Evolutionary conservation across 2,113 vertebrate genomes (phyloP).

Genomic region (Scolopax mira): DNA sequence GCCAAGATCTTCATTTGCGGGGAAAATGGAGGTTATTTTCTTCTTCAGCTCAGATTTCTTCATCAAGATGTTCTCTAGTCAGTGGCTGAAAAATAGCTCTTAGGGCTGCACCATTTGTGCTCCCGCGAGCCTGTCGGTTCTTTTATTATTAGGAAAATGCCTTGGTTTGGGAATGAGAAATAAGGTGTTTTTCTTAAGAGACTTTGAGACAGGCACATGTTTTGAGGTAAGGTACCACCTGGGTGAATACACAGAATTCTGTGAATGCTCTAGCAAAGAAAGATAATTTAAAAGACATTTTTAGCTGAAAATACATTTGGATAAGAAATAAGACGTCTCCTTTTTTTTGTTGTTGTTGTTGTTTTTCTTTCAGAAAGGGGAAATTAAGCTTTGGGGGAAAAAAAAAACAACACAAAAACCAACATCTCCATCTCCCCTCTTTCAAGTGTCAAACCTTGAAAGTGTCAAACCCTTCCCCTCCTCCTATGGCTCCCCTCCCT

Average conservation of each 20-base stretch:
- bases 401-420: no score
- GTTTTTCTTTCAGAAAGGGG: not conserved
- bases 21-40: constrained; percentile 54
- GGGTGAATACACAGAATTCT: not conserved
- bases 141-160: constrained; percentile 33
- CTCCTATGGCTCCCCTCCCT: no score
- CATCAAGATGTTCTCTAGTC: not conserved
- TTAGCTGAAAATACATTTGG: not conserved
- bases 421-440: no score
- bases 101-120: constrained; percentile 1
- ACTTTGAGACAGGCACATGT: not conserved
- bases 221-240: not conserved
- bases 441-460: no score
- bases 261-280: not conserved
- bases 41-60: constrained; percentile 48
- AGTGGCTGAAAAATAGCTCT: constrained; percentile 30
- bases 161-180: constrained; percentile 31
- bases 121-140: not conserved
- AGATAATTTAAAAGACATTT: not conserved
- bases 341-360: not conserved
- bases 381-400: not conserved
- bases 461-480: no score
- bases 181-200: constrained; percentile 4
- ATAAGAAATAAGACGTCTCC: not conserved
- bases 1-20: constrained; percentile 36